A percentile compares a stretch with the other conserved stretches of the same genome.
These are phyloP conservation scores for Tetropium fuscum DNA, from an alignment of 2,888 invertebrate genomes.

Conservation along the genomic window DNA sequence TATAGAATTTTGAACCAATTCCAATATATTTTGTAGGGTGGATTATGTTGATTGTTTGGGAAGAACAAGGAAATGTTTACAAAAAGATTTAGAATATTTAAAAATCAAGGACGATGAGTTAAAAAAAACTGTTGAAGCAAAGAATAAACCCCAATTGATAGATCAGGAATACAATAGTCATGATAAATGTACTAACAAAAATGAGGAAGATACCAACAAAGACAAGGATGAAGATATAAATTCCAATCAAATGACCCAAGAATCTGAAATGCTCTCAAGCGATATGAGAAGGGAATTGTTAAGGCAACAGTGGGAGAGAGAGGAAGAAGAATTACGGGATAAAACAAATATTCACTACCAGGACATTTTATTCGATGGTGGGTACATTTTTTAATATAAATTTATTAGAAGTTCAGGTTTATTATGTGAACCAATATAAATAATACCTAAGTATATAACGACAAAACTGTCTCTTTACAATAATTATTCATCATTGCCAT, in stretches of 20 bases:
- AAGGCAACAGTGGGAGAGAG: slow-evolving; percentile 89
- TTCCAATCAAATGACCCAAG: slow-evolving; percentile 48
- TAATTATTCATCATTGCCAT: too few relatives aligned
- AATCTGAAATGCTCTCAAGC: slow-evolving; percentile 65
- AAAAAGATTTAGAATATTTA: slow-evolving; percentile 79
- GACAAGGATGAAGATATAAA: slow-evolving; percentile 20
- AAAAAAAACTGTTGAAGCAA: slow-evolving; percentile 57
- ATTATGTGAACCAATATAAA: too few relatives aligned
- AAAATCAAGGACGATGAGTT: slow-evolving; percentile 72
- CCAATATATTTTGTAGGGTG: slow-evolving; percentile 71
- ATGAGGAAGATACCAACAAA: slow-evolving; percentile 4
- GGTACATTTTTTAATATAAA: too few relatives aligned
- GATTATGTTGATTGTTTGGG: slow-evolving; percentile 93
- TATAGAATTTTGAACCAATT: background rate
- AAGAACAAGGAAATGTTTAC: slow-evolving; percentile 85
- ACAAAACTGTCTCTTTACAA: too few relatives aligned
- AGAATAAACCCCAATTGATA: slow-evolving; percentile 20
- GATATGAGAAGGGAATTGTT: slow-evolving; percentile 77
- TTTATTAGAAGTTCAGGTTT: too few relatives aligned
- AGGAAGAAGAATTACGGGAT: slow-evolving; percentile 78
- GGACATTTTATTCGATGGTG: slow-evolving; percentile 89
- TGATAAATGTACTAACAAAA: slow-evolving; percentile 5
- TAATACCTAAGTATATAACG: too few relatives aligned
- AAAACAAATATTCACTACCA: slow-evolving; percentile 90
- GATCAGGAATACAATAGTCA: slow-evolving; percentile 3